Evolutionary conservation across 2,797 vertebrate species (phyloP).

Genomic region (Dendrocincla fuliginosa): DNA sequence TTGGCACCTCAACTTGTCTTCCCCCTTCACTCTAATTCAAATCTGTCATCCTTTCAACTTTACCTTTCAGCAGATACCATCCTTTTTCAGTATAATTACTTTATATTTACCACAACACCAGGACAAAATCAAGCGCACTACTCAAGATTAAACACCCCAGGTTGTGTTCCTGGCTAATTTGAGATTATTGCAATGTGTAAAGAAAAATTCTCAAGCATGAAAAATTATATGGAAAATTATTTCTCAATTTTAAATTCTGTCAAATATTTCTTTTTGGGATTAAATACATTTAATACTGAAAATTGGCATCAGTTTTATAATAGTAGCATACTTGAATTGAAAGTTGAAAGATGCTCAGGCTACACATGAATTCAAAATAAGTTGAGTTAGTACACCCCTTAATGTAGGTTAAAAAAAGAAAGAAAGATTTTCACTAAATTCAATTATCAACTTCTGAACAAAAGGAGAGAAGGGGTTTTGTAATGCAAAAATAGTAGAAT

Average conservation of each 20-base stretch:
- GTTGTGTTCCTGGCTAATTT: background rate
- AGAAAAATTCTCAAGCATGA: background rate
- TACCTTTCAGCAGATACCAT: background rate
- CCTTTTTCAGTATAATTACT: background rate
- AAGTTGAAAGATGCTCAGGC: background rate
- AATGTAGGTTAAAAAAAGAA: background rate
- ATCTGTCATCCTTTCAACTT: background rate
- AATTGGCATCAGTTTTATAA: background rate
- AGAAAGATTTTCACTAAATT: background rate
- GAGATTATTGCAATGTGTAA: background rate
- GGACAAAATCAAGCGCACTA: background rate
- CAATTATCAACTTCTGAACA: background rate
- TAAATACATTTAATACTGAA: background rate
- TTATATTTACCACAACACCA: background rate
- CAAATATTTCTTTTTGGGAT: background rate
- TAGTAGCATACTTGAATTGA: background rate
- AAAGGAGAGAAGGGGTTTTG: background rate
- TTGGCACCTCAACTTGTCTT: background rate
- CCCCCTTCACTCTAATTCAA: background rate
- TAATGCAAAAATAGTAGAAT: constrained; percentile 4
- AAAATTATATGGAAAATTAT: background rate
- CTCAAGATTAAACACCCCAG: background rate
- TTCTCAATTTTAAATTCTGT: background rate
- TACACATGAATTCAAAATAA: background rate
- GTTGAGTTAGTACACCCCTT: background rate